phyloP scores from a whole-genome alignment of 2,797 vertebrate genomes.

The Diceros bicornis region DNA sequence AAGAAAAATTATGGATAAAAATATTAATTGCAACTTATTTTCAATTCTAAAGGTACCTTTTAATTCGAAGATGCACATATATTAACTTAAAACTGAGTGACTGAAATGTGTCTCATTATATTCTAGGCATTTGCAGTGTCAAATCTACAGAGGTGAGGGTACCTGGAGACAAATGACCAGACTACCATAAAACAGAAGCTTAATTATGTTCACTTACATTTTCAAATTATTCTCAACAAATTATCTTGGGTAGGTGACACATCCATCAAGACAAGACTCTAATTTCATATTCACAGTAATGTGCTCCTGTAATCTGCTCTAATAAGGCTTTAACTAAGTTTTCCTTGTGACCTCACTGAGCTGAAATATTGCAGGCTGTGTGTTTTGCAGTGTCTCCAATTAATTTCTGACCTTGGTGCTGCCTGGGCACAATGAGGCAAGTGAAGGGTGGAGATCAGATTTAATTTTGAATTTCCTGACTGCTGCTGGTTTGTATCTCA shows the following conservation, averaged over 20 bases:
- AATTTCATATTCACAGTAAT: constrained; percentile 76
- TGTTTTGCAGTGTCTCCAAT: constrained; percentile 75
- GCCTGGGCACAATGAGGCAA: constrained; percentile 66
- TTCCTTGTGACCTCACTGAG: constrained; percentile 75
- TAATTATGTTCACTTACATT: constrained; percentile 68
- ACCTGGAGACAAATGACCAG: constrained; percentile 52
- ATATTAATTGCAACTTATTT: neutral
- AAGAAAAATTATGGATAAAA: neutral
- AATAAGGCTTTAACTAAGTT: constrained; percentile 77
- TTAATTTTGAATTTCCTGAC: constrained; percentile 80
- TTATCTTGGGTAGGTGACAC: constrained; percentile 61
- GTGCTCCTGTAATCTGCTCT: constrained; percentile 72
- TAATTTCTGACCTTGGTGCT: constrained; percentile 83
- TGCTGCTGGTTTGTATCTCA: constrained; percentile 65
- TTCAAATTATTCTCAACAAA: constrained; percentile 76
- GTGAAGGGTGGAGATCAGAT: constrained; percentile 75
- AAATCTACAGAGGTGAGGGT: neutral
- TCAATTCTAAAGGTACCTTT: constrained; percentile 14
- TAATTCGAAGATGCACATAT: constrained; percentile 36
- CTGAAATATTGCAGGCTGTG: constrained; percentile 69
- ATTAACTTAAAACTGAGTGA: neutral
- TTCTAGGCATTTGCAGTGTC: neutral
- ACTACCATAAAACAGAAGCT: constrained; percentile 61
- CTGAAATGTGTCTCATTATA: constrained; percentile 25
- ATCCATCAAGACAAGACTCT: constrained; percentile 72